Conservation (phyloP, 2,113 vertebrate genomes). For the Embiotoca jacksoni region DNA sequence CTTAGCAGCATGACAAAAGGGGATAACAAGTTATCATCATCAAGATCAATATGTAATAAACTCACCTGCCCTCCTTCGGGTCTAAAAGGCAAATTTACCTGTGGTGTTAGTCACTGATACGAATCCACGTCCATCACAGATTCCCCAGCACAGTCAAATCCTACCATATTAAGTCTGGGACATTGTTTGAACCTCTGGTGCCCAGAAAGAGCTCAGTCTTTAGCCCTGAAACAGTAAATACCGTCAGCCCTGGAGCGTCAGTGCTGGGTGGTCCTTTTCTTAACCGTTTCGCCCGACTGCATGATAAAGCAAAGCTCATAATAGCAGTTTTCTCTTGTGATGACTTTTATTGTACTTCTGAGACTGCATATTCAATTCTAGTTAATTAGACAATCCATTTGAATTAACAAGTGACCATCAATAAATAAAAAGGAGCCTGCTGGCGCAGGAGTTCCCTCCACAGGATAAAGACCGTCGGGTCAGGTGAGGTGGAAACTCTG, state of each 20-base stretch:
- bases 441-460: constrained; percentile 1
- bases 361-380: constrained; percentile 25
- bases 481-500: not conserved
- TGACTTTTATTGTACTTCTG: constrained; percentile 53
- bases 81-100: constrained; percentile 37
- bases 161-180: constrained; percentile 6
- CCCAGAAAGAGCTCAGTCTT: constrained; percentile 22
- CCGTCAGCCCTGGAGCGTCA: constrained; percentile 11
- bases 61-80: constrained; percentile 14
- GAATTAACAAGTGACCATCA: constrained; percentile 50
- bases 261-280: constrained; percentile 8
- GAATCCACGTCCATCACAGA: constrained; percentile 22
- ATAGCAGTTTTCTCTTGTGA: constrained; percentile 26
- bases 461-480: not conserved
- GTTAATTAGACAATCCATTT: constrained; percentile 54
- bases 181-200: constrained; percentile 10
- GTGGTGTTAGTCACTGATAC: constrained; percentile 23
- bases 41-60: constrained; percentile 55
- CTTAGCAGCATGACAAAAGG: constrained; percentile 49
- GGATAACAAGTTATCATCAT: constrained; percentile 43
- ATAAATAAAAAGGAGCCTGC: constrained; percentile 38
- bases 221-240: constrained; percentile 38
- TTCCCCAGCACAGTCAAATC: constrained; percentile 6
- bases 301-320: constrained; percentile 34
- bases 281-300: not conserved